Conservation (phyloP, 2,888 invertebrate genomes). For the Oscheius myriophilus region DNA sequence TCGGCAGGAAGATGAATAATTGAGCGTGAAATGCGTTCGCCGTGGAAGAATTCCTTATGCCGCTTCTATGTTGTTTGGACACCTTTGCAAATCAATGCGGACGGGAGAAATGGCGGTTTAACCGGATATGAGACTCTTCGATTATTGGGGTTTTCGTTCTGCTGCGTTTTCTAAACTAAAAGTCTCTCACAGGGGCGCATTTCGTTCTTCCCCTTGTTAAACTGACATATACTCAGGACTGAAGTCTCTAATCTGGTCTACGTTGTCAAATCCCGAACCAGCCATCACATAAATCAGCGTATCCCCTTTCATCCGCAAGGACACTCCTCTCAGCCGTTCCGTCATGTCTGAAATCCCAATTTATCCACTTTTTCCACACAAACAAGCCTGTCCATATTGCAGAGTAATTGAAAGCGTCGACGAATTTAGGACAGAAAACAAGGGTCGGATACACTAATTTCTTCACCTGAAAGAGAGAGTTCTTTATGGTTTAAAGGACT, state of each 20-base stretch:
- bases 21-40: no score
- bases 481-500: not conserved
- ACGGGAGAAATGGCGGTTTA: no score
- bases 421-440: conserved; percentile 46
- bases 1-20: no score
- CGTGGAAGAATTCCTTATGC: no score
- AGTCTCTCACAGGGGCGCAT: no score
- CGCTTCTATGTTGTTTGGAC: no score
- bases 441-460: conserved; percentile 29
- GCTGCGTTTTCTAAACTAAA: no score
- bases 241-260: conserved; percentile 8
- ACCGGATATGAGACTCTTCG: no score
- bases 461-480: not conserved
- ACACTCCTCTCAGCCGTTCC: conserved; percentile 34
- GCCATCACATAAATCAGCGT: conserved; percentile 24
- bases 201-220: no score
- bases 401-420: conserved; percentile 44
- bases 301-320: conserved; percentile 30
- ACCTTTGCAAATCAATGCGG: no score
- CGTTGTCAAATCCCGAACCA: conserved; percentile 32
- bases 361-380: not conserved
- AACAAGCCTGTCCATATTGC: conserved; percentile 38
- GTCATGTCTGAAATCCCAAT: conserved; percentile 35
- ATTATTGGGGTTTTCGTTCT: no score
- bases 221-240: conserved; percentile 4